Percentiles rank a stretch among this genome's conserved stretches.
Evolutionary conservation across 2,113 vertebrate species (phyloP).

Genomic region (Varanus salvator): DNA sequence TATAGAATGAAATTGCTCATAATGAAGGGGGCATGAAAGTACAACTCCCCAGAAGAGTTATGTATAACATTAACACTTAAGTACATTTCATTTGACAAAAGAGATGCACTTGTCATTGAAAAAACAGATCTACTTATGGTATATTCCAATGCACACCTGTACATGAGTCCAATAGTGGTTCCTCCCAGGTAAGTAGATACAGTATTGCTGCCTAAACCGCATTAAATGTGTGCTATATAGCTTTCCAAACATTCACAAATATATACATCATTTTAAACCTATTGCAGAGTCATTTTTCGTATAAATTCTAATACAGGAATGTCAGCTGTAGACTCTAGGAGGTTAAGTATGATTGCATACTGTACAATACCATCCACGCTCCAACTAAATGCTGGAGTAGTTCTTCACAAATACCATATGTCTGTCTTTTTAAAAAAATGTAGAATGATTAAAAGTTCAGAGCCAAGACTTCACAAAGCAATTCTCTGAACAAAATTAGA

Average conservation of each 20-base stretch:
- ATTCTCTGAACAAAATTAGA: slow-evolving; percentile 72
- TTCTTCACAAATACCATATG: slow-evolving; percentile 78
- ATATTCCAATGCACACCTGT: no score
- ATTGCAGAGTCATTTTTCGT: slow-evolving; percentile 65
- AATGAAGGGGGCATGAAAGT: slow-evolving; percentile 26
- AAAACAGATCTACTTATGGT: slow-evolving; percentile 4
- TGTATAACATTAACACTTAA: slow-evolving; percentile 53
- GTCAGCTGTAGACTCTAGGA: slow-evolving; percentile 74
- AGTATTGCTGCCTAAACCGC: slow-evolving; percentile 4
- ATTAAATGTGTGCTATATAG: slow-evolving; percentile 34
- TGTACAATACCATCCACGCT: slow-evolving; percentile 63
- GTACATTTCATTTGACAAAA: not conserved
- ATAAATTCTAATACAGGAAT: slow-evolving; percentile 75
- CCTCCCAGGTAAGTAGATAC: no score
- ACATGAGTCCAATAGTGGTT: no score
- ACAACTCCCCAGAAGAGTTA: slow-evolving; percentile 28
- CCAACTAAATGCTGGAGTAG: slow-evolving; percentile 72
- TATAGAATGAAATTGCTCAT: slow-evolving; percentile 16
- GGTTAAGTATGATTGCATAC: slow-evolving; percentile 76
- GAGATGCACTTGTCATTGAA: slow-evolving; percentile 33
- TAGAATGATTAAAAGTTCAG: slow-evolving; percentile 77
- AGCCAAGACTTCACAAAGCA: slow-evolving; percentile 65
- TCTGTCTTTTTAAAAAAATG: slow-evolving; percentile 70
- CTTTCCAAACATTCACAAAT: slow-evolving; percentile 51
- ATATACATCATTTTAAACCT: slow-evolving; percentile 47